These are phyloP conservation scores for Lasius fuliginosus DNA, from an alignment of 2,888 invertebrate species.

Conservation along the genomic window DNA sequence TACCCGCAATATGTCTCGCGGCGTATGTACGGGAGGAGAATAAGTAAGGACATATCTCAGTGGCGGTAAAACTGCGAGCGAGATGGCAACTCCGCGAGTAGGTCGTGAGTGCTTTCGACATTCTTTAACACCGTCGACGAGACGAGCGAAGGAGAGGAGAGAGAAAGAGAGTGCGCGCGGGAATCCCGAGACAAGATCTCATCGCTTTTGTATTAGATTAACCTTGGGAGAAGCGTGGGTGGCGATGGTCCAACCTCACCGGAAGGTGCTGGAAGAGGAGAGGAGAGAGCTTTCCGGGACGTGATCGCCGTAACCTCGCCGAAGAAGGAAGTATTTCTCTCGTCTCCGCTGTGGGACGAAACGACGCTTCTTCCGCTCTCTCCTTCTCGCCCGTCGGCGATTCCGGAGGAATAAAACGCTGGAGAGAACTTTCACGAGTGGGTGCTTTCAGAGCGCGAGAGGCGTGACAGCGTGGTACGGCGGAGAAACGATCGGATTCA, in stretches of 20 bases:
- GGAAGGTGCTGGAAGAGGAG: too few species aligned
- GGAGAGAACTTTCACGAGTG: slow-evolving; percentile 46
- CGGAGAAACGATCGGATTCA: slow-evolving; percentile 29
- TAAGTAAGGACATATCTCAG: slow-evolving; percentile 49
- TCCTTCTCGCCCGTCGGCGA: slow-evolving; percentile 16
- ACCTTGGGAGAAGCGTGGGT: slow-evolving; percentile 27
- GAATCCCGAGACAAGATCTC: slow-evolving; percentile 15
- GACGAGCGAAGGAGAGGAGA: neutral
- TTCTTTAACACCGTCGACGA: slow-evolving; percentile 9
- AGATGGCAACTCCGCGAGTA: slow-evolving; percentile 24
- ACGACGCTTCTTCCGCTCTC: slow-evolving; percentile 13
- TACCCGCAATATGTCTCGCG: slow-evolving; percentile 39
- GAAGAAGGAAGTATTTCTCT: slow-evolving; percentile 33
- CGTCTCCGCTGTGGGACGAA: neutral
- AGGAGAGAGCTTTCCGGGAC: slow-evolving; percentile 33
- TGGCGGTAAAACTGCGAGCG: slow-evolving; percentile 17
- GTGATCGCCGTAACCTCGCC: slow-evolving; percentile 9
- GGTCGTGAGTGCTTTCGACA: slow-evolving; percentile 40
- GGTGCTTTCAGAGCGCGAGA: slow-evolving; percentile 44
- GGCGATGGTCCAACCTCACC: neutral
- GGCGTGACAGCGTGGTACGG: slow-evolving; percentile 47
- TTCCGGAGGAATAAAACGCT: slow-evolving; percentile 29
- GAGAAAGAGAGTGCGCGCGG: neutral
- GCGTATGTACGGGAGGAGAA: slow-evolving; percentile 25
- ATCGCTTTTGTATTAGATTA: slow-evolving; percentile 48